Percentiles rank a stretch among this genome's conserved stretches.
Conservation (phyloP, 1,140 invertebrate genomes). For the Aphis craccivora region DNA sequence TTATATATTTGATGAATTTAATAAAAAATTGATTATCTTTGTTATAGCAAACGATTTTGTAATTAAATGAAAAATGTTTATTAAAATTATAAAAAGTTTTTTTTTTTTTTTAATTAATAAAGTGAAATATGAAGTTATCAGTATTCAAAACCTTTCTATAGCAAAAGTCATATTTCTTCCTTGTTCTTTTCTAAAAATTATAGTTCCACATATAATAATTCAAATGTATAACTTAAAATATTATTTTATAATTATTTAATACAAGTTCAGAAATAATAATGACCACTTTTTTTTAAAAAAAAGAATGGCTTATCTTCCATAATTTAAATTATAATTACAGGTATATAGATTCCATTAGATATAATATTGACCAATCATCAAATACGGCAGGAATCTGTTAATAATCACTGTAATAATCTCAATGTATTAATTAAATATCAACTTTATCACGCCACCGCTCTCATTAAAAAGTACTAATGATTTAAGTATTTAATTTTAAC, state of each 20-base stretch:
- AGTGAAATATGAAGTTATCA: no score
- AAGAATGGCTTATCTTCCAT: neutral
- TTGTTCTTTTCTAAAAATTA: no score
- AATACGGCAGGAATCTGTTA: neutral
- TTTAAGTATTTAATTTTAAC: neutral
- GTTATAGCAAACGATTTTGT: neutral
- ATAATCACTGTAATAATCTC: neutral
- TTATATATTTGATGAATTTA: neutral
- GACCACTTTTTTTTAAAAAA: neutral
- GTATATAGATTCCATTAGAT: neutral
- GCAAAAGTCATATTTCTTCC: no score
- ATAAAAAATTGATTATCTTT: neutral
- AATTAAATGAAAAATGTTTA: neutral
- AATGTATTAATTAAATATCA: neutral
- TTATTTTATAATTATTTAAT: no score
- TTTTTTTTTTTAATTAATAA: neutral
- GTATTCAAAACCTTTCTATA: no score
- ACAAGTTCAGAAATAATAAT: no score
- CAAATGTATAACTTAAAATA: no score
- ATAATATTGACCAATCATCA: neutral
- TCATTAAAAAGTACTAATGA: neutral
- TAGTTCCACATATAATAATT: no score
- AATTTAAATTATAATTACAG: neutral
- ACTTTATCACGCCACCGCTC: neutral
- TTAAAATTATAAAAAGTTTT: neutral